Percentiles rank a stretch among this genome's conserved stretches.
Conservation (phyloP, 1,140 invertebrate genomes). For the Plectrocnemia conspersa region DNA sequence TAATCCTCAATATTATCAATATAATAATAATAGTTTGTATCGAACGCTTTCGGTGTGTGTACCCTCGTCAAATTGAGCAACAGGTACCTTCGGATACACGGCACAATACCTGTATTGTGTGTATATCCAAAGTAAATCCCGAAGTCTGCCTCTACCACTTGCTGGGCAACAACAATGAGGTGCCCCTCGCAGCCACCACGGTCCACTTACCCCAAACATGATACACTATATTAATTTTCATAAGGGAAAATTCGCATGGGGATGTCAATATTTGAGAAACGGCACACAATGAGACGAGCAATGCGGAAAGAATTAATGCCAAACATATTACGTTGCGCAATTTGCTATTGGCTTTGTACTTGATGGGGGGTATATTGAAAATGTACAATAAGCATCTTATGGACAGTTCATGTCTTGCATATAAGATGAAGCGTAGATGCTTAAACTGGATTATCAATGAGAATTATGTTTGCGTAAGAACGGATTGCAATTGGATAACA, state of each 20-base stretch:
- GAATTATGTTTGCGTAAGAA: too few species aligned
- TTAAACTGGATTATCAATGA: too few species aligned
- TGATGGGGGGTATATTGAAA: too few species aligned
- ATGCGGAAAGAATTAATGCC: not conserved
- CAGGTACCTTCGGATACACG: slow-evolving; percentile 10
- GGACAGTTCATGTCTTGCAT: too few species aligned
- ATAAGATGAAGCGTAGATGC: too few species aligned
- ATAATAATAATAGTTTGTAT: too few species aligned
- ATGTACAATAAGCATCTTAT: too few species aligned
- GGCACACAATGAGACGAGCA: not conserved
- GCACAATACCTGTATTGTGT: slow-evolving; percentile 14
- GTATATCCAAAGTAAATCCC: slow-evolving; percentile 14
- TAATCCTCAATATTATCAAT: too few species aligned
- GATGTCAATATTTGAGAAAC: slow-evolving; percentile 7
- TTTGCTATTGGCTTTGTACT: too few species aligned
- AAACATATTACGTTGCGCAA: not conserved
- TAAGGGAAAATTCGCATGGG: not conserved
- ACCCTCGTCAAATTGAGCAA: slow-evolving; percentile 16
- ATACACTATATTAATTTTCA: slow-evolving; percentile 19
- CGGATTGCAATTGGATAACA: too few species aligned
- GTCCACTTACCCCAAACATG: slow-evolving; percentile 21
- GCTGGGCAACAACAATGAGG: slow-evolving; percentile 19
- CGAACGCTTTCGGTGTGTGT: slow-evolving; percentile 4
- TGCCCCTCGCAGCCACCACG: slow-evolving; percentile 21
- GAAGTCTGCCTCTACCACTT: slow-evolving; percentile 21